Conservation (phyloP, 2,113 vertebrate genomes). For the Mormyrus iriodes region DNA sequence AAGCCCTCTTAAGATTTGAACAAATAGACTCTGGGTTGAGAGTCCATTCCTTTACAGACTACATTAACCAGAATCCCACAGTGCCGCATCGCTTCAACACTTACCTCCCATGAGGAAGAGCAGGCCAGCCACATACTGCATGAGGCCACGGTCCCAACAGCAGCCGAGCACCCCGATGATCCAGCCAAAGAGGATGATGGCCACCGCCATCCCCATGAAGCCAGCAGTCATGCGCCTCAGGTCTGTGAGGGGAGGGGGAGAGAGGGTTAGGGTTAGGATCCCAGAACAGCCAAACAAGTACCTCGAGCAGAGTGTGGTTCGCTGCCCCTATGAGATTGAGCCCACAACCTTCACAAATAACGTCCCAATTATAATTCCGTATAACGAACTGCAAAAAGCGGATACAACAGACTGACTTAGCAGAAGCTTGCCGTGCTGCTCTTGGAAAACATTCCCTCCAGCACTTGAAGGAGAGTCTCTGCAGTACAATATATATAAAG, state of each 20-base stretch:
- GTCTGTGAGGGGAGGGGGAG: slow-evolving; percentile 57
- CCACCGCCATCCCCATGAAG: slow-evolving; percentile 98
- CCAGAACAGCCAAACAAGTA: neutral
- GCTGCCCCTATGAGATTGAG: neutral
- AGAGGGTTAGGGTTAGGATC: neutral
- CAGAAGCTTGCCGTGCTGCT: too few species aligned
- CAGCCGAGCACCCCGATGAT: slow-evolving; percentile 90
- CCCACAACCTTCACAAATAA: neutral
- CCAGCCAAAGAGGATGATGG: slow-evolving; percentile 97
- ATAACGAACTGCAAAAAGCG: neutral
- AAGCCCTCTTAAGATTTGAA: neutral
- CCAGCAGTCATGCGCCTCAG: slow-evolving; percentile 94
- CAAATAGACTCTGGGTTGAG: neutral
- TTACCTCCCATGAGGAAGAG: slow-evolving; percentile 99
- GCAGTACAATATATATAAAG: neutral
- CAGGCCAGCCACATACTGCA: slow-evolving; percentile 97
- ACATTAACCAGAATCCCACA: neutral
- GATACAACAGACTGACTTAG: neutral
- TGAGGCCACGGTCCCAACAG: slow-evolving; percentile 96
- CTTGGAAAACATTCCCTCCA: neutral
- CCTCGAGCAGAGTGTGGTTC: neutral
- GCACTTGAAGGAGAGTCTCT: neutral
- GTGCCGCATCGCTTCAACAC: slow-evolving; percentile 30
- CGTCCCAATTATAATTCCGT: too few species aligned
- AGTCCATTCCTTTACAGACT: neutral